Conservation (phyloP, 1,140 invertebrate genomes). For the Cydia strobilella region DNA sequence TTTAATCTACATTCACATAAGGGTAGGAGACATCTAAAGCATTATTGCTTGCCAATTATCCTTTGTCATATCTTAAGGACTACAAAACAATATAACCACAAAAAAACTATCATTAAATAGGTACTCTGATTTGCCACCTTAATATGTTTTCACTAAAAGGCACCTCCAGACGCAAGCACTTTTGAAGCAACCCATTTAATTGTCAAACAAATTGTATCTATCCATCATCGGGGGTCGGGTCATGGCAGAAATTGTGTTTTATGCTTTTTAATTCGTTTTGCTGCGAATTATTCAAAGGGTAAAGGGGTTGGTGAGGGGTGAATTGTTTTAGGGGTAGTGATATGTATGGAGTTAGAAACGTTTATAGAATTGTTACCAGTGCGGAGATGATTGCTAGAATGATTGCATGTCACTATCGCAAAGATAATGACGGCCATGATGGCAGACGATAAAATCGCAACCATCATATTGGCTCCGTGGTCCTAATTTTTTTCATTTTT, state of each 20-base stretch:
- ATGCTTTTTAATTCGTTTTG: constrained; percentile 69
- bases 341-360: not conserved
- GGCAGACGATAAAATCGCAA: too few relatives aligned
- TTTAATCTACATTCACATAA: too few relatives aligned
- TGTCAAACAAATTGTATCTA: constrained; percentile 34
- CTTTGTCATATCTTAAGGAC: too few relatives aligned
- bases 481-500: too few relatives aligned
- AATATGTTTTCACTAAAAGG: not conserved
- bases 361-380: not conserved
- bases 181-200: constrained; percentile 39
- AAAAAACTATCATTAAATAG: too few relatives aligned
- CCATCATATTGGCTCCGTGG: too few relatives aligned
- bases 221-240: constrained; percentile 34
- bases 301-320: not conserved
- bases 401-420: too few relatives aligned
- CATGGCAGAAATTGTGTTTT: constrained; percentile 59
- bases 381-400: too few relatives aligned
- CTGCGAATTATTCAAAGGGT: constrained; percentile 31
- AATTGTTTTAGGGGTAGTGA: constrained; percentile 38
- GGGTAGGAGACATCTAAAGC: too few relatives aligned
- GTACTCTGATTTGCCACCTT: not conserved
- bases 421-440: too few relatives aligned
- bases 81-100: too few relatives aligned
- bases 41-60: too few relatives aligned
- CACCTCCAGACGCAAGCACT: not conserved